Conservation (phyloP, 2,888 invertebrate genomes). For the Sinopyrophorus schimmeli region DNA sequence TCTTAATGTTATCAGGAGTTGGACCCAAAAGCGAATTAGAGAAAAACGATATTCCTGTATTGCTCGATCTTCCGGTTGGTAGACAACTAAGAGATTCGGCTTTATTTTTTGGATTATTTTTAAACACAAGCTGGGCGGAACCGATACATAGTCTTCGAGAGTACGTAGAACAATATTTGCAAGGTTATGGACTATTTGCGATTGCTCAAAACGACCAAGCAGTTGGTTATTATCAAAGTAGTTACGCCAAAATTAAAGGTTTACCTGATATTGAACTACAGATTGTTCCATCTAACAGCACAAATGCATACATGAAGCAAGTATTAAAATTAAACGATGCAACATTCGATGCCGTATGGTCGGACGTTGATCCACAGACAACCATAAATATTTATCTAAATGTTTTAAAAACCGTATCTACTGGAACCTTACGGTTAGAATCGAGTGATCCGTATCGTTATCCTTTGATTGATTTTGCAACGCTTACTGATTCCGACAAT, state of each 20-base stretch:
- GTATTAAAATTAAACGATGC: conserved; percentile 19
- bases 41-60: conserved; percentile 61
- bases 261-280: conserved; percentile 31
- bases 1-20: conserved; percentile 82
- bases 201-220: conserved; percentile 37
- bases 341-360: conserved; percentile 14
- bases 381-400: conserved; percentile 54
- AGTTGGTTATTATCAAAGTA: conserved; percentile 23
- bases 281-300: conserved; percentile 16
- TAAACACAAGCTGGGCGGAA: conserved; percentile 45
- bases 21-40: conserved; percentile 67
- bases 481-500: conserved; percentile 61
- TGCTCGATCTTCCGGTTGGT: conserved; percentile 72
- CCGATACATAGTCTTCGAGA: conserved; percentile 8
- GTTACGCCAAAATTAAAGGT: conserved; percentile 11
- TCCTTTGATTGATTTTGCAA: conserved; percentile 69
- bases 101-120: conserved; percentile 69
- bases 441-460: conserved; percentile 64
- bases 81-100: conserved; percentile 77
- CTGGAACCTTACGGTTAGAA: conserved; percentile 57
- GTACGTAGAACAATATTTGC: conserved; percentile 31
- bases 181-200: conserved; percentile 34
- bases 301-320: conserved; percentile 3
- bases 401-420: conserved; percentile 57
- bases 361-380: conserved; percentile 12